Base-by-base conservation (phyloP, 2,797 vertebrate species). In the Spinibarbus caldwelli region DNA sequence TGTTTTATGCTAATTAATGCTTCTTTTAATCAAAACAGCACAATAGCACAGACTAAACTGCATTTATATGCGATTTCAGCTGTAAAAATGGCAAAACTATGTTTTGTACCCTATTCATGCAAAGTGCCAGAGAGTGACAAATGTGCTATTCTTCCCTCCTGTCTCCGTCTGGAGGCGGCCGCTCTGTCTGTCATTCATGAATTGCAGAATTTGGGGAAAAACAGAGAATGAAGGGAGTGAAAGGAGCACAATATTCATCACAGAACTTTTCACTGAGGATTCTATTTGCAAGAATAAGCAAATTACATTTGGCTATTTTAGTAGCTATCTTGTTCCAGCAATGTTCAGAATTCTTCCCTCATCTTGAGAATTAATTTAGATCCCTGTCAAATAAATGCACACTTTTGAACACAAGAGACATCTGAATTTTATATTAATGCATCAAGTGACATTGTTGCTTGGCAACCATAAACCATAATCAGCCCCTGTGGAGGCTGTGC, bases 181-280 rank as follows among this genome's bases (percentile, higher is more conserved):
- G 10, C 45, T 73, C 45, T 73, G 71, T 73, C 43, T 73, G 43
- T 5, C 43, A 49, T 52, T 75, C 45, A 75, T 75, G 45, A 75
- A 52, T 21, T 12, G 17, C 26, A 52, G 26, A 49, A 49, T 17
- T 21, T 0, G 57, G 73, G 3, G 82, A 23, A 5, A 68, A 77
- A 72, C 59, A 31, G 75, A 59, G 71, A 71, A 29, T 23, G 29
- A 64, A 47, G n/a, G n/a, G 57, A 62, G 1, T 23, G 21, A 66
- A 66, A 31, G 29, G 31, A 66, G 3, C 62, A 19, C 45, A 49
- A 49, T 38, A n/a, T 68, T 17, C 12, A 36, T 17, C 41, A 66
- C 15, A 21, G 0, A 6, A 52, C 10, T 23, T 34, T 21, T 49
- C 47, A 49, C 47, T 12, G 17, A 1, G 10, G 19, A 6, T 52